Evolutionary conservation across 2,113 vertebrate species (phyloP).

Genomic region (Xenopus borealis): DNA sequence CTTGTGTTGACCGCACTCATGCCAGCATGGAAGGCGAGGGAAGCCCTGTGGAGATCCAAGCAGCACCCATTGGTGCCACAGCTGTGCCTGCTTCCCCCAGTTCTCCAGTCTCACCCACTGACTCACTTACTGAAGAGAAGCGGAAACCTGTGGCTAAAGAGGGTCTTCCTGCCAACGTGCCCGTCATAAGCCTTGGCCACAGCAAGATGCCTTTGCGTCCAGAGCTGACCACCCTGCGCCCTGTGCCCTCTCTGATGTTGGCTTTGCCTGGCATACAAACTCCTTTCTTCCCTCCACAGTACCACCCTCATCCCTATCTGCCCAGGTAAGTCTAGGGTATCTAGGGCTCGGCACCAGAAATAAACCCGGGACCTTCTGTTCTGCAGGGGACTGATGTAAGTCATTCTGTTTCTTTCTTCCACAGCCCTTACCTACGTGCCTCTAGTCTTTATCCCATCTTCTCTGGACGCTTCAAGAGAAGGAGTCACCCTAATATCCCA

Average conservation of each 20-base stretch:
- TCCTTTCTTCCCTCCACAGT: constrained; percentile 66
- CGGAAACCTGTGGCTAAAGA: constrained; percentile 5
- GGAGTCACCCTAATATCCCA: constrained; percentile 23
- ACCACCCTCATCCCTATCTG: constrained; percentile 74
- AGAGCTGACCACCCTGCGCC: constrained; percentile 72
- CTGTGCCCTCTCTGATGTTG: constrained; percentile 70
- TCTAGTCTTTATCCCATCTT: constrained; percentile 28
- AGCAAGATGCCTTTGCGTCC: constrained; percentile 66
- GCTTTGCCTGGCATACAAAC: constrained; percentile 50
- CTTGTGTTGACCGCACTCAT: constrained; percentile 11
- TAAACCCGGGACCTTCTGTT: not conserved
- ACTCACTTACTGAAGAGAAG: constrained; percentile 25
- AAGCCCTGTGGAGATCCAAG: constrained; percentile 8
- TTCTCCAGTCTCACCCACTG: constrained; percentile 16
- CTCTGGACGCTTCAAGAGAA: constrained; percentile 35
- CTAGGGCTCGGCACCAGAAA: not conserved
- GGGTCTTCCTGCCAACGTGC: constrained; percentile 71
- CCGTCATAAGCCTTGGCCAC: constrained; percentile 84
- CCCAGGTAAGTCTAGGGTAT: constrained; percentile 62
- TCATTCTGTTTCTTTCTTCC: not conserved
- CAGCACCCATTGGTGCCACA: not conserved
- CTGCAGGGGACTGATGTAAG: too few relatives aligned
- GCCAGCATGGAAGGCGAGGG: constrained; percentile 31
- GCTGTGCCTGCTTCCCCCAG: not conserved
- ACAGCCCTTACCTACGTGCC: constrained; percentile 23